Evolutionary conservation across 2,888 invertebrate genomes (phyloP).

Genomic region (Stenoptilia bipunctidactyla): DNA sequence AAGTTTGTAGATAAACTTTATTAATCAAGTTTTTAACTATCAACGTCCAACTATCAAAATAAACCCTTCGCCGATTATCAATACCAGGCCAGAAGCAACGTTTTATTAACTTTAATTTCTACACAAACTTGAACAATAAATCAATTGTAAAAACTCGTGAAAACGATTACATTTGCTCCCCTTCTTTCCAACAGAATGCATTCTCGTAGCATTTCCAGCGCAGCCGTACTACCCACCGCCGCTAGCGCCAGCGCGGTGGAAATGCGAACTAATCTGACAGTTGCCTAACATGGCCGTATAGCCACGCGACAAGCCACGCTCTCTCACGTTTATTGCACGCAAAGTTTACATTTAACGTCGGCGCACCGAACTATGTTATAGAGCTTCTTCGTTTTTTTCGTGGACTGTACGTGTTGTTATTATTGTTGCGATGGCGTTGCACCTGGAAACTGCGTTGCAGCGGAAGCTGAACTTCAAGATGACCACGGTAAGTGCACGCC

Average conservation of each 20-base stretch:
- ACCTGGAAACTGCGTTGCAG: constrained; percentile 65
- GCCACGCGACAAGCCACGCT: constrained; percentile 61
- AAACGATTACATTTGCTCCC: background rate
- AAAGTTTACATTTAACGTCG: constrained; percentile 48
- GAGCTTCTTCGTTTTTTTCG: constrained; percentile 36
- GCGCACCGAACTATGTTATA: constrained; percentile 49
- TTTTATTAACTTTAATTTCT: constrained; percentile 42
- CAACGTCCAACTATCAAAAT: no score
- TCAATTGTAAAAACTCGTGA: constrained; percentile 28
- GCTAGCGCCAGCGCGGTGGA: constrained; percentile 43
- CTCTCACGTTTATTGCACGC: constrained; percentile 49
- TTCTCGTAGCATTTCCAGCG: constrained; percentile 32
- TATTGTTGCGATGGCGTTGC: constrained; percentile 49
- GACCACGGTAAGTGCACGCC: constrained; percentile 67
- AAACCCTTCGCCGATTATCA: no score
- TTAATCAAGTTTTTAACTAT: no score
- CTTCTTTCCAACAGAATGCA: constrained; percentile 18
- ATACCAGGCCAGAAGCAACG: no score
- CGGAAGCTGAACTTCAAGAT: constrained; percentile 68
- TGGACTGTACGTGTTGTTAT: constrained; percentile 26
- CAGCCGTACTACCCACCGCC: constrained; percentile 50
- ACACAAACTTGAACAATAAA: constrained; percentile 60
- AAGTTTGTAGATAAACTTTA: no score
- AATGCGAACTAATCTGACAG: constrained; percentile 47
- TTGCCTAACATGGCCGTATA: constrained; percentile 65